Evolutionary conservation across 2,888 invertebrate species (phyloP).

Genomic region (Zaprionus bogoriensis): DNA sequence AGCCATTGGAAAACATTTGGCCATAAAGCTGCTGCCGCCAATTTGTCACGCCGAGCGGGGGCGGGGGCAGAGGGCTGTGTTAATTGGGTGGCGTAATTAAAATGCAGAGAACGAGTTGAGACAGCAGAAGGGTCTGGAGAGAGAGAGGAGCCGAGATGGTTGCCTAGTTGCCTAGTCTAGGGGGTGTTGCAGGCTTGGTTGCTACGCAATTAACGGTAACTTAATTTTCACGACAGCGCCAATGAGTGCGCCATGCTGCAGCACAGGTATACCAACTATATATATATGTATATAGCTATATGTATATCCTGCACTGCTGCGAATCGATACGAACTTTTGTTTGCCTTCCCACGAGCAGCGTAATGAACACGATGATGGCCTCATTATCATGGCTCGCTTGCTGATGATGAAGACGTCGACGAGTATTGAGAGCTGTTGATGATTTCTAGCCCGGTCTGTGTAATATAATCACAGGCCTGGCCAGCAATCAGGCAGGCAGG

Average conservation of each 20-base stretch:
- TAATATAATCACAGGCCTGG: conserved; percentile 63
- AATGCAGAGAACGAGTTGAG: conserved; percentile 27
- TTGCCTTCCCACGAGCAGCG: conserved; percentile 58
- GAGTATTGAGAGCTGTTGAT: conserved; percentile 7
- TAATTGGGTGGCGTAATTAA: conserved; percentile 71
- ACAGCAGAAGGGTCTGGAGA: not conserved
- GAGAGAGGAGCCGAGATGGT: not conserved
- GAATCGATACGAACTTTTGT: conserved; percentile 43
- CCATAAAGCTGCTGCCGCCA: conserved; percentile 34
- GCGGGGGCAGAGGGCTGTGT: conserved; percentile 21
- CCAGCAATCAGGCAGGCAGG: conserved; percentile 14
- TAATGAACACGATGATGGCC: conserved; percentile 18
- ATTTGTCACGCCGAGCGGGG: conserved; percentile 46
- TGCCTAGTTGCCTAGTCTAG: conserved; percentile 1
- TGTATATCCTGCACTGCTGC: not conserved
- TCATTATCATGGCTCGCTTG: conserved; percentile 12
- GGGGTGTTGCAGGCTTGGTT: conserved; percentile 20
- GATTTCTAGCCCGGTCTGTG: conserved; percentile 34
- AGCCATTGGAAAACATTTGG: conserved; percentile 28
- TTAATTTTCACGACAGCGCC: conserved; percentile 63
- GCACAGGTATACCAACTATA: not conserved
- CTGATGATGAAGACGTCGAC: conserved; percentile 9
- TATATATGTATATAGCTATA: not conserved
- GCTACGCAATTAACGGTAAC: conserved; percentile 64
- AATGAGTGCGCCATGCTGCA: conserved; percentile 50